These are phyloP conservation scores for Pomacea maculata DNA, from an alignment of 1,140 invertebrate genomes.

Conservation along the genomic window DNA sequence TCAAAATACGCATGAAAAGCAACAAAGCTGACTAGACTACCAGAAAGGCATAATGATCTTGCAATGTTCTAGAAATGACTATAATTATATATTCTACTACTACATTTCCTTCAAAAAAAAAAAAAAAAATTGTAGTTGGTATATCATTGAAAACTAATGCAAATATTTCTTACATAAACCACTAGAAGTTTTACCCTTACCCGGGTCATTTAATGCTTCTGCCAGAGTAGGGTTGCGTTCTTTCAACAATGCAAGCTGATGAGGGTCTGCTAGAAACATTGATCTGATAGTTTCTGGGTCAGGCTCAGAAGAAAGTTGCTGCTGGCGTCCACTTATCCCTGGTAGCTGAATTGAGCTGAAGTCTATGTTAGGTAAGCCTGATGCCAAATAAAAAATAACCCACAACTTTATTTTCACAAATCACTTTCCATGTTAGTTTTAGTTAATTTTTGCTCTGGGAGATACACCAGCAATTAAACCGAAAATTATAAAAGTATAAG, in stretches of 20 bases:
- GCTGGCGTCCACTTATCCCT: slow-evolving; percentile 56
- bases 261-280: slow-evolving; percentile 91
- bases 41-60: background rate
- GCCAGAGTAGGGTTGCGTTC: slow-evolving; percentile 94
- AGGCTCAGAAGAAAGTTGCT: slow-evolving; percentile 58
- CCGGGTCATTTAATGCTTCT: slow-evolving; percentile 84
- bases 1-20: background rate
- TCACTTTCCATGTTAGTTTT: background rate
- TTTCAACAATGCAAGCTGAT: slow-evolving; percentile 88
- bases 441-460: too few relatives aligned
- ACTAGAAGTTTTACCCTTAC: slow-evolving; percentile 58
- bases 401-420: background rate
- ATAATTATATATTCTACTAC: background rate
- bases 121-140: background rate
- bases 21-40: background rate
- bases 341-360: slow-evolving; percentile 88
- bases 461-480: too few relatives aligned
- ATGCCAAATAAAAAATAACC: background rate
- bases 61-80: background rate
- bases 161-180: background rate
- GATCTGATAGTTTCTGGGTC: slow-evolving; percentile 89
- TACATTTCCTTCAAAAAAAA: background rate
- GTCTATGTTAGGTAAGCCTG: slow-evolving; percentile 71
- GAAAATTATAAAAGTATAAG: too few relatives aligned
- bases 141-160: background rate